Percentiles rank a stretch among this genome's conserved stretches.
Evolutionary conservation across 2,113 vertebrate genomes (phyloP).

Genomic region (Chinchilla lanigera): DNA sequence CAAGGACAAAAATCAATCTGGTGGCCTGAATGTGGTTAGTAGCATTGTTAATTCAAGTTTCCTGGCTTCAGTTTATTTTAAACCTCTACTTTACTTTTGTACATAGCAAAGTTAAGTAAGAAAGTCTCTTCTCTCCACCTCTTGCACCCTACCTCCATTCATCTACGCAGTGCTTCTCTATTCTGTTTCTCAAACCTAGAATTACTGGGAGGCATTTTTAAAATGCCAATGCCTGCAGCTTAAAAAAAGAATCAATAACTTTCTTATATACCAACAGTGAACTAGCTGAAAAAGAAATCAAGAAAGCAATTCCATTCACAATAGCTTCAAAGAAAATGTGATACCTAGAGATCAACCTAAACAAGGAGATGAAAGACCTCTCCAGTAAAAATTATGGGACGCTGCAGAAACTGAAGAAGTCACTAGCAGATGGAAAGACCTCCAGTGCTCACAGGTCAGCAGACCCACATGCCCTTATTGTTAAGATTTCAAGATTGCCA

Average conservation of each 20-base stretch:
- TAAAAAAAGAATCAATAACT: neutral
- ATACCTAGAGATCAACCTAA: neutral
- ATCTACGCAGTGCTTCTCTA: neutral
- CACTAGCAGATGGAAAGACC: neutral
- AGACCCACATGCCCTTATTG: neutral
- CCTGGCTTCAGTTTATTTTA: neutral
- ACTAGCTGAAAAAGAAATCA: neutral
- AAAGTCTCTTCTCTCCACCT: neutral
- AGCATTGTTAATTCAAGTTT: neutral
- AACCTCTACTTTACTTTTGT: neutral
- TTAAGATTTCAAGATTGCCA: neutral
- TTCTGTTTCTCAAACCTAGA: neutral
- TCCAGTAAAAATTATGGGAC: neutral
- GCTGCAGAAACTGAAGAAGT: neutral
- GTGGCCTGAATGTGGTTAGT: neutral
- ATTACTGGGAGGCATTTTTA: neutral
- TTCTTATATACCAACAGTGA: neutral
- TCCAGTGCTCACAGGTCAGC: neutral
- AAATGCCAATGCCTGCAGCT: neutral
- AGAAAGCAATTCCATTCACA: neutral
- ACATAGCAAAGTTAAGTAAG: neutral
- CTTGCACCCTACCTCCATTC: neutral
- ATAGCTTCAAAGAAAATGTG: neutral
- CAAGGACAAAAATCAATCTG: neutral
- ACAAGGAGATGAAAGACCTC: neutral